Percentiles rank a stretch among this genome's conserved stretches.
These are phyloP conservation scores for Dryas iulia DNA, from an alignment of 1,140 invertebrate genomes.

Conservation along the genomic window DNA sequence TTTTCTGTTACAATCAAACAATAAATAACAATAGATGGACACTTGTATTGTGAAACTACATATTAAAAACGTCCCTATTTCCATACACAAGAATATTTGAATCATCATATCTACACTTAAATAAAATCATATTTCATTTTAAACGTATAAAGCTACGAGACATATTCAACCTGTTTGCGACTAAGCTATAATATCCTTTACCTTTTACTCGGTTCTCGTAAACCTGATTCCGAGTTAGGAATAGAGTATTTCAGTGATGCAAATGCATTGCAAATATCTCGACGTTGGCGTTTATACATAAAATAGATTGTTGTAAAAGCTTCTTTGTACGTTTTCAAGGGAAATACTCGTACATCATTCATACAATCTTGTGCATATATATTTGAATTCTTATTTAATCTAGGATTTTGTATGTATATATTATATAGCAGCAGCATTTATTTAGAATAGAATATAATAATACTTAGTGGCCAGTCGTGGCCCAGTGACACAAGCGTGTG, in stretches of 20 bases:
- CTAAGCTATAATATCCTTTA: neutral
- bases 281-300: neutral
- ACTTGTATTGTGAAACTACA: too few species aligned
- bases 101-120: neutral
- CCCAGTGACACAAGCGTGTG: too few species aligned
- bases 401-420: too few species aligned
- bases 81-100: too few species aligned
- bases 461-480: too few species aligned
- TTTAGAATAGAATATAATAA: too few species aligned
- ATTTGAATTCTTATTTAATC: too few species aligned
- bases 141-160: neutral
- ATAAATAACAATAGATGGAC: too few species aligned
- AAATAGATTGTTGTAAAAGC: neutral
- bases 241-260: neutral
- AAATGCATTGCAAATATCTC: conserved; percentile 5
- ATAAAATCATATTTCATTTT: neutral
- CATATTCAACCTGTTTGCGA: neutral
- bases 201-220: neutral
- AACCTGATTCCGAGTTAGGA: conserved; percentile 1
- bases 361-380: neutral
- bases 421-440: too few species aligned
- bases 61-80: too few species aligned
- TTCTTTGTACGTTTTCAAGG: neutral
- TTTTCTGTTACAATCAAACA: too few species aligned
- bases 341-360: neutral